Evolutionary conservation across 2,113 vertebrate genomes (phyloP).

Genomic region (Dasyurus viverrinus): DNA sequence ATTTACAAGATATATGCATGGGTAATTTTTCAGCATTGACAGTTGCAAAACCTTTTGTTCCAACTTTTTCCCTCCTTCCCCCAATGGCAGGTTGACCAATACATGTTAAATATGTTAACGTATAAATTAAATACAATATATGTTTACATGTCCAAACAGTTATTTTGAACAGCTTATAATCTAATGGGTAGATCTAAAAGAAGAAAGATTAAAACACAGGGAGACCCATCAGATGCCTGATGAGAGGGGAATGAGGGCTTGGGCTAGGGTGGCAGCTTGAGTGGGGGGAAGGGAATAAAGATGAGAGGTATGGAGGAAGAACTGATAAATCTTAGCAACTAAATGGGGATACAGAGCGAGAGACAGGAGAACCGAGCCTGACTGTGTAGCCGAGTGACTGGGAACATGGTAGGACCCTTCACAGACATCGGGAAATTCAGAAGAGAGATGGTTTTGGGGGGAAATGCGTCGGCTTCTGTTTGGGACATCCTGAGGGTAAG

Average conservation of each 20-base stretch:
- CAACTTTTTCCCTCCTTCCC: too few relatives aligned
- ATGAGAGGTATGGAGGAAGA: neutral
- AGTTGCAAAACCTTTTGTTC: too few relatives aligned
- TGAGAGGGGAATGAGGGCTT: neutral
- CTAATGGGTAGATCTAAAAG: neutral
- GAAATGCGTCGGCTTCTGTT: neutral
- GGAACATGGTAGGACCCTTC: too few relatives aligned
- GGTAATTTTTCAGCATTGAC: too few relatives aligned
- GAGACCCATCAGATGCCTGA: neutral
- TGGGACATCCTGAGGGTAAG: neutral
- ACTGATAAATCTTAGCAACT: neutral
- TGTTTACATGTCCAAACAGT: too few relatives aligned
- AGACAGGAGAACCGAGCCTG: too few relatives aligned
- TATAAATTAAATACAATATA: too few relatives aligned
- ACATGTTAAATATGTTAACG: too few relatives aligned
- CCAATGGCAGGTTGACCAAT: too few relatives aligned
- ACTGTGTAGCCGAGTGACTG: too few relatives aligned
- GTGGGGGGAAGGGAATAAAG: neutral
- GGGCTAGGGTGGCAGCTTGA: neutral
- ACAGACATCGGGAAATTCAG: neutral
- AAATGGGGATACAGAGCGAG: neutral
- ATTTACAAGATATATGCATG: too few relatives aligned
- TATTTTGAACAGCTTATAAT: too few relatives aligned
- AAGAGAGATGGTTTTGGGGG: neutral
- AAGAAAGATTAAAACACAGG: neutral